Evolutionary conservation across 1,140 invertebrate species (phyloP).

Genomic region (Lordiphosa collinella): DNA sequence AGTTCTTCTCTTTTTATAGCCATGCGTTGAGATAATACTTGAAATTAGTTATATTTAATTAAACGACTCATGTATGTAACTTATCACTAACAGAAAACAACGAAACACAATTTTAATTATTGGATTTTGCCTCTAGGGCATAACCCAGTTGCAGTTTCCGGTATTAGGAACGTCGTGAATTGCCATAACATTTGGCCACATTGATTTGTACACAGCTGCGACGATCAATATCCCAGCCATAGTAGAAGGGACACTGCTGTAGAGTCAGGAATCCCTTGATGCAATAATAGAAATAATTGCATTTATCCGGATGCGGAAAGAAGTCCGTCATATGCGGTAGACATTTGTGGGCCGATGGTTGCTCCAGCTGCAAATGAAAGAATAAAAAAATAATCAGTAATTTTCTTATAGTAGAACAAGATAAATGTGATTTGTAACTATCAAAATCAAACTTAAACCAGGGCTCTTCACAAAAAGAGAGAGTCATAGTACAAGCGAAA

Average conservation of each 20-base stretch:
- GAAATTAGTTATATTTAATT: constrained; percentile 71
- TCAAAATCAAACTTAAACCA: too few relatives aligned
- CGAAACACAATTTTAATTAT: constrained; percentile 26
- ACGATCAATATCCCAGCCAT: constrained; percentile 69
- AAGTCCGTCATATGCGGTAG: constrained; percentile 65
- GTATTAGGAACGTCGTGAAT: constrained; percentile 35
- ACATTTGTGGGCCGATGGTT: constrained; percentile 53
- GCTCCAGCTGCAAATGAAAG: constrained; percentile 33
- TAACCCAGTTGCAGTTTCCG: constrained; percentile 22
- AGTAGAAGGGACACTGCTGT: constrained; percentile 75
- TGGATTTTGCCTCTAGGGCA: neutral
- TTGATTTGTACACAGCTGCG: constrained; percentile 63
- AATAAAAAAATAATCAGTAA: too few relatives aligned
- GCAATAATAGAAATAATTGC: constrained; percentile 77
- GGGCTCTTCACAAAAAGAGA: too few relatives aligned
- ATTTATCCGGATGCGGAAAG: constrained; percentile 71
- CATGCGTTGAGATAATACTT: constrained; percentile 13
- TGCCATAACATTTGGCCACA: constrained; percentile 65
- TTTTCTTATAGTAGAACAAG: too few relatives aligned
- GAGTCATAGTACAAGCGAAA: too few relatives aligned
- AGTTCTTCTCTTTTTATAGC: constrained; percentile 60
- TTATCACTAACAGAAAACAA: constrained; percentile 48
- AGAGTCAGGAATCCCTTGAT: constrained; percentile 70
- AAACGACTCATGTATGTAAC: constrained; percentile 46
- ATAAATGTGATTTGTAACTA: too few relatives aligned